These are phyloP conservation scores for Fregetta grallaria DNA, from an alignment of 2,113 vertebrate species.

Conservation along the genomic window DNA sequence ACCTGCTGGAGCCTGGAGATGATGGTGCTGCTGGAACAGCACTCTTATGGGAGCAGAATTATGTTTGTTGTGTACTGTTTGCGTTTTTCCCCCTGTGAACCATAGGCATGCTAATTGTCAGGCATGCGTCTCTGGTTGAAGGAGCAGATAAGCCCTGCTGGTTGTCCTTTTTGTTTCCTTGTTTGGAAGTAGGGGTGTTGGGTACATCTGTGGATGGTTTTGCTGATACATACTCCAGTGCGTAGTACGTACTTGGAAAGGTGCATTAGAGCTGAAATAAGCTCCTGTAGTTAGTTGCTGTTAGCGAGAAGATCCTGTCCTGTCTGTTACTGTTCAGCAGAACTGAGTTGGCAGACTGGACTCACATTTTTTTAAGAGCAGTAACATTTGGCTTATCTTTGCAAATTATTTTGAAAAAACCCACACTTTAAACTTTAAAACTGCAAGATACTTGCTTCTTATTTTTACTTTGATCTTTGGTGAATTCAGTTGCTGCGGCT, in stretches of 20 bases:
- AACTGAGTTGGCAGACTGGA: not conserved
- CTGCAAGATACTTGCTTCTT: not conserved
- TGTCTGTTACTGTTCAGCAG: not conserved
- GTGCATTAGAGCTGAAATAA: not conserved
- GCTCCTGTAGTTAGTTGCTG: not conserved
- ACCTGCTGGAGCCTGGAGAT: not conserved
- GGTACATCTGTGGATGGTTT: not conserved
- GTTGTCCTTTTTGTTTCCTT: not conserved
- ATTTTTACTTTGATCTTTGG: not conserved
- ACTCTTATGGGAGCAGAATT: not conserved
- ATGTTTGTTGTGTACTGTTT: not conserved
- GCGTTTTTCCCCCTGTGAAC: not conserved
- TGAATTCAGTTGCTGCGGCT: not conserved
- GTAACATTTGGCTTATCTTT: not conserved
- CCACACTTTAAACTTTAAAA: not conserved
- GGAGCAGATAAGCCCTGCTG: not conserved
- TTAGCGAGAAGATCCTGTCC: not conserved
- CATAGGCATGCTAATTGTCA: not conserved
- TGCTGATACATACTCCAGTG: not conserved
- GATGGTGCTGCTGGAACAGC: not conserved
- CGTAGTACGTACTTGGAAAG: accelerated
- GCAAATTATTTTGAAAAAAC: not conserved
- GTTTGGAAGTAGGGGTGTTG: not conserved
- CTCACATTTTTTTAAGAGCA: not conserved
- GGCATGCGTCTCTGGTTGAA: not conserved